A percentile compares a stretch with the other conserved stretches of the same genome.
phyloP scores from a whole-genome alignment of 2,888 invertebrate genomes.

The Unio delphinus region DNA sequence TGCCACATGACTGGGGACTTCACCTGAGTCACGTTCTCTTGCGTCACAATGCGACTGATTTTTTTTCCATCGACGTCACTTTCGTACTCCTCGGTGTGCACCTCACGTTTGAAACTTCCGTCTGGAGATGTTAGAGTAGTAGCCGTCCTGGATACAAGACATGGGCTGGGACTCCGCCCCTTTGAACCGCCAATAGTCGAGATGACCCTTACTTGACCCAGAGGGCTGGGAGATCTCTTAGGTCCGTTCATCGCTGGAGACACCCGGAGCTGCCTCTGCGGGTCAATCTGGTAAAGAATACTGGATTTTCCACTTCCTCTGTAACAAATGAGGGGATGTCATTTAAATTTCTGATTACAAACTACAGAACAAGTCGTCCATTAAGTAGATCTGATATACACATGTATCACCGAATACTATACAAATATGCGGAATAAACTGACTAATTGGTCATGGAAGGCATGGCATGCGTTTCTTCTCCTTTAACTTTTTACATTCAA shows the following conservation, averaged over 20 bases:
- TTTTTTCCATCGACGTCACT: slow-evolving; percentile 17
- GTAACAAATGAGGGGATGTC: no score
- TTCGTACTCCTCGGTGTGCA: slow-evolving; percentile 23
- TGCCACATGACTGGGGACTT: not conserved
- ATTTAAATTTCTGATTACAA: no score
- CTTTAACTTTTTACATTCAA: no score
- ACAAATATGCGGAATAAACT: no score
- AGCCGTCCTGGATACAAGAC: slow-evolving; percentile 20
- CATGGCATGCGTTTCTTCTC: no score
- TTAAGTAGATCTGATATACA: no score
- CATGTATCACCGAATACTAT: no score
- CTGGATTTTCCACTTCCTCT: no score
- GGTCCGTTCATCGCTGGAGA: slow-evolving; percentile 17
- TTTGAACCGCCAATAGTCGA: not conserved
- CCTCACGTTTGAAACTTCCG: slow-evolving; percentile 19
- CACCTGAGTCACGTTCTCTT: slow-evolving; percentile 16
- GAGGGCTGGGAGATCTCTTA: slow-evolving; percentile 5
- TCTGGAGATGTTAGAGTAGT: slow-evolving; percentile 16
- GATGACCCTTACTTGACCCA: not conserved
- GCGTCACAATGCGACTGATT: slow-evolving; percentile 33
- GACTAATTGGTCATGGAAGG: no score
- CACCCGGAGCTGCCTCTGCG: slow-evolving; percentile 22
- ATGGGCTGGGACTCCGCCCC: not conserved
- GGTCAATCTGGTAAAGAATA: slow-evolving; percentile 9
- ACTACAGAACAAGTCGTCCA: no score